phyloP scores from a whole-genome alignment of 2,888 invertebrate species.

The Eremobia ochroleuca region DNA sequence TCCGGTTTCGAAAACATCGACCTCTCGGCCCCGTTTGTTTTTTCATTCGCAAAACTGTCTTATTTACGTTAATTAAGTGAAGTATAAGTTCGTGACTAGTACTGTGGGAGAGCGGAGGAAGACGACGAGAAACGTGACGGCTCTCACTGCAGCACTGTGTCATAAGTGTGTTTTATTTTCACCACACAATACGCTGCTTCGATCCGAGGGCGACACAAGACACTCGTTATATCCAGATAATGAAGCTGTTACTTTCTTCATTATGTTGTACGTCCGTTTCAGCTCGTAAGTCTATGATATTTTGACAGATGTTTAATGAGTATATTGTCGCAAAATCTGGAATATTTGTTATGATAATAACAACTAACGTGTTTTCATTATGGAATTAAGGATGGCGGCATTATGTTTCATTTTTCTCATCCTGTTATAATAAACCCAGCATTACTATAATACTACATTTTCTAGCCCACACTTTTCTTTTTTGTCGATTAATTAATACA shows the following conservation, averaged over 20 bases:
- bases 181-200: slow-evolving; percentile 51
- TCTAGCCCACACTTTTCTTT: not conserved
- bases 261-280: slow-evolving; percentile 50
- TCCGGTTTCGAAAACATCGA: slow-evolving; percentile 85
- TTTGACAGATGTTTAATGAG: slow-evolving; percentile 64
- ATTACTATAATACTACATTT: slow-evolving; percentile 9
- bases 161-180: slow-evolving; percentile 67
- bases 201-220: slow-evolving; percentile 48
- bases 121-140: slow-evolving; percentile 80
- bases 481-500: slow-evolving; percentile 14
- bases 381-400: not conserved
- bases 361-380: slow-evolving; percentile 13
- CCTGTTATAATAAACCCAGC: not conserved
- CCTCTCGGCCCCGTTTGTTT: slow-evolving; percentile 82
- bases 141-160: slow-evolving; percentile 59
- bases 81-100: slow-evolving; percentile 91
- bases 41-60: slow-evolving; percentile 88
- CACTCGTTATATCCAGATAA: slow-evolving; percentile 59
- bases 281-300: slow-evolving; percentile 50
- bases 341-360: slow-evolving; percentile 30
- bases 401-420: not conserved
- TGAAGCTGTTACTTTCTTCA: slow-evolving; percentile 64
- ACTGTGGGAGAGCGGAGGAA: slow-evolving; percentile 81
- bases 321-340: slow-evolving; percentile 25
- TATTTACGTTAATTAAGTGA: slow-evolving; percentile 91